Evolutionary conservation across 2,797 vertebrate genomes (phyloP).

Genomic region (Mormyrops attenuatus): DNA sequence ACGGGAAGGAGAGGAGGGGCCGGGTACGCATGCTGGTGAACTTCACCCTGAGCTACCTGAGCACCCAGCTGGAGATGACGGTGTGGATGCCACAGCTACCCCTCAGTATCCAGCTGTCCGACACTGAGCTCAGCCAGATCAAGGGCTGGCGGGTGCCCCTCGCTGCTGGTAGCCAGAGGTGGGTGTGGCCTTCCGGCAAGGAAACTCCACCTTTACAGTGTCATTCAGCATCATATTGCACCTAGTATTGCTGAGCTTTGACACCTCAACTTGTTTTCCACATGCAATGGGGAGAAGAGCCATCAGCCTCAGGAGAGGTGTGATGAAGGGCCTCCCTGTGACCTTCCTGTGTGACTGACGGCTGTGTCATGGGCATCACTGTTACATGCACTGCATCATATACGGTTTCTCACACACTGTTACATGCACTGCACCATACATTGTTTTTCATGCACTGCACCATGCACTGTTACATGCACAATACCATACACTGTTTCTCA

Average conservation of each 20-base stretch:
- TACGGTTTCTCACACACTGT: neutral
- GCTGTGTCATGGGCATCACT: neutral
- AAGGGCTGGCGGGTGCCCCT: constrained; percentile 85
- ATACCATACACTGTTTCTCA: neutral
- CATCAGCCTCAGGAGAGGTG: neutral
- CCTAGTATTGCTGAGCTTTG: neutral
- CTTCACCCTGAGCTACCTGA: constrained; percentile 86
- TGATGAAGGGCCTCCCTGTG: neutral
- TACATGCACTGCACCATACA: neutral
- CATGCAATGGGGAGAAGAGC: neutral
- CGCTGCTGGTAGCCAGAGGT: constrained; percentile 64
- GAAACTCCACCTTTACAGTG: neutral
- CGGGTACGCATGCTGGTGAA: constrained; percentile 70
- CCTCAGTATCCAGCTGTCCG: constrained; percentile 79
- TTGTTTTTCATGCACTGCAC: neutral
- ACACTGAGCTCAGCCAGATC: constrained; percentile 89
- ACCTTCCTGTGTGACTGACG: too few relatives aligned
- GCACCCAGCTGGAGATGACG: constrained; percentile 71
- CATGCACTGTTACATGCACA: neutral
- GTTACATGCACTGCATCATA: neutral
- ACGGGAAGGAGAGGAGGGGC: constrained; percentile 84
- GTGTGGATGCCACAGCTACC: constrained; percentile 89
- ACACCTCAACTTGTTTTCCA: neutral
- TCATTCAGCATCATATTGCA: neutral
- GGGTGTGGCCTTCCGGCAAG: neutral